These are phyloP conservation scores for Amyelois transitella DNA, from an alignment of 1,140 invertebrate genomes.

Conservation along the genomic window DNA sequence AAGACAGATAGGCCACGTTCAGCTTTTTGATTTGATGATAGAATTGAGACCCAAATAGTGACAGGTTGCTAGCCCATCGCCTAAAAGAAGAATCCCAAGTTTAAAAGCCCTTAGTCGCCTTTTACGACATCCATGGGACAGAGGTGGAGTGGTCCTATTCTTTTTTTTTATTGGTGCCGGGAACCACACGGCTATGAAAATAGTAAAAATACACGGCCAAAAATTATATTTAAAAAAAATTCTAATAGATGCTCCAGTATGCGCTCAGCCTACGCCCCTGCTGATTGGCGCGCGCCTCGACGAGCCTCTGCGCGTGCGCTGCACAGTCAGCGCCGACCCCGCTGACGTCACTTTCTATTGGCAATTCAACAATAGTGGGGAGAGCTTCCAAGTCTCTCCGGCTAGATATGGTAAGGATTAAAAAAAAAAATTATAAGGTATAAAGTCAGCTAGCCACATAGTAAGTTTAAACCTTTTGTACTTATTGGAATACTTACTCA, in stretches of 20 bases:
- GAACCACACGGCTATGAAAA: not conserved
- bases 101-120: no score
- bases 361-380: constrained; percentile 92
- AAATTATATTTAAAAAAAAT: not conserved
- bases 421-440: not conserved
- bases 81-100: no score
- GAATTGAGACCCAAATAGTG: no score
- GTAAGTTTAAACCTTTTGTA: no score
- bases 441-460: no score
- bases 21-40: no score
- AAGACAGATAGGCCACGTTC: no score
- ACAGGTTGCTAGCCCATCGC: no score
- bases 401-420: constrained; percentile 69
- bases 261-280: constrained; percentile 79
- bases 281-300: constrained; percentile 88
- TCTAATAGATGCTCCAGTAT: constrained; percentile 84
- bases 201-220: not conserved
- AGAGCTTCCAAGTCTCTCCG: constrained; percentile 86
- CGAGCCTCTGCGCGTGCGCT: constrained; percentile 86
- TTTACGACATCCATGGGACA: no score
- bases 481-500: no score
- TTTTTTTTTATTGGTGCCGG: no score
- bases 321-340: constrained; percentile 89
- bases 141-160: no score
- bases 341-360: constrained; percentile 88